Percentiles rank a stretch among this genome's conserved stretches.
Conservation (phyloP, 2,113 vertebrate genomes). For the Sialia sialis region DNA sequence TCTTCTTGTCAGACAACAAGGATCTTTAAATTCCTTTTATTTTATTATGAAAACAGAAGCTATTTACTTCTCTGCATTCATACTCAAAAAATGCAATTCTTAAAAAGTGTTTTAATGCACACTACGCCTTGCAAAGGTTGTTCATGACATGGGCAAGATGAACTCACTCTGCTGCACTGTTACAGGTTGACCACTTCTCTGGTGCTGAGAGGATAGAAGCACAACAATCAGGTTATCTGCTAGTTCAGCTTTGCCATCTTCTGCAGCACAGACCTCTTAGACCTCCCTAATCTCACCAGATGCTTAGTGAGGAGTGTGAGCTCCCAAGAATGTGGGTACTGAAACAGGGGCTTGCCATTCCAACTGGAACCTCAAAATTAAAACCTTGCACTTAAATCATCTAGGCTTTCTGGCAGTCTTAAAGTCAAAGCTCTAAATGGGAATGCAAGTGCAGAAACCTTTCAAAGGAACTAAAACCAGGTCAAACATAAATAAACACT, state of each 20-base stretch:
- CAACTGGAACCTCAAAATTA: neutral
- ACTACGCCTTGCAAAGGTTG: neutral
- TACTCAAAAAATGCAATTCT: neutral
- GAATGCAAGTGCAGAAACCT: neutral
- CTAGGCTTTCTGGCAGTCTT: neutral
- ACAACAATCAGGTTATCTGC: neutral
- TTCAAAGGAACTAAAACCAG: neutral
- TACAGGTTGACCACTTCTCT: neutral
- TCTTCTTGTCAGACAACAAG: neutral
- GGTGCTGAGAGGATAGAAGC: neutral
- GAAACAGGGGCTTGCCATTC: neutral
- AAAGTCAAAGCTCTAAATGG: neutral
- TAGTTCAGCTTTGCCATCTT: neutral
- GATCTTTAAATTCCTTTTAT: neutral
- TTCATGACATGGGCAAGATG: neutral
- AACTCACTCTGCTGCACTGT: neutral
- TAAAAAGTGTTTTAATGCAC: neutral
- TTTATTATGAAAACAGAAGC: neutral
- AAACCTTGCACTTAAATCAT: neutral
- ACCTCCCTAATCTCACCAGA: neutral
- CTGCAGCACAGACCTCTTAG: neutral
- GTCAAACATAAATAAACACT: neutral
- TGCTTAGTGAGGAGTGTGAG: neutral
- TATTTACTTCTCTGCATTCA: neutral
- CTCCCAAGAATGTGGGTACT: neutral